These are phyloP conservation scores for Sigmodon hispidus DNA, from an alignment of 2,113 vertebrate genomes.

Conservation along the genomic window DNA sequence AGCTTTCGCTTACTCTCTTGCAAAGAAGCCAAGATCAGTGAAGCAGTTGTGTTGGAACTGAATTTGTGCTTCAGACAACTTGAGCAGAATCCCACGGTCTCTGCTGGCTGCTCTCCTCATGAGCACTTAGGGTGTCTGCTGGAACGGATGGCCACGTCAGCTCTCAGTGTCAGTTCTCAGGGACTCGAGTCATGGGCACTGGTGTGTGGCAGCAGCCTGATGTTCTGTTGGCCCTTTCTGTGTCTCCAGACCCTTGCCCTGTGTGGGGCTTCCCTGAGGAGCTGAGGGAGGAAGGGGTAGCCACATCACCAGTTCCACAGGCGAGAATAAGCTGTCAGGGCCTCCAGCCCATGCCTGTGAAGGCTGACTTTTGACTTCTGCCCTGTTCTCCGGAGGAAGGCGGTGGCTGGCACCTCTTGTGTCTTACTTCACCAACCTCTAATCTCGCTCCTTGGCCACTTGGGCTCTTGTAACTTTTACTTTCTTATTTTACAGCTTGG, in stretches of 20 bases:
- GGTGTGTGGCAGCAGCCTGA: constrained; percentile 48
- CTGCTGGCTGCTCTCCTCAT: background rate
- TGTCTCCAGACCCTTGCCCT: background rate
- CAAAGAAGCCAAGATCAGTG: background rate
- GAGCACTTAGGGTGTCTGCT: background rate
- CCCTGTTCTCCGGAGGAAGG: background rate
- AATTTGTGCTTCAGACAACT: constrained; percentile 17
- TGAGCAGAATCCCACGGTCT: background rate
- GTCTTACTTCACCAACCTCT: background rate
- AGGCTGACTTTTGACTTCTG: background rate
- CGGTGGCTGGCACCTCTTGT: background rate
- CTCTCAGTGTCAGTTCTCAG: no score
- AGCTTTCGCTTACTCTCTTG: constrained; percentile 49
- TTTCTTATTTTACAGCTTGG: constrained; percentile 14
- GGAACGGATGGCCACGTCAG: background rate
- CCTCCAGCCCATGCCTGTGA: background rate
- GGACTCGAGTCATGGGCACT: background rate
- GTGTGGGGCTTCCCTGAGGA: constrained; percentile 52
- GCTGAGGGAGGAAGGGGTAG: background rate
- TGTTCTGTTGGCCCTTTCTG: constrained; percentile 15
- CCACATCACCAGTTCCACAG: background rate
- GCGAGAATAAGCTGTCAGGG: background rate
- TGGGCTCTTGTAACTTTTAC: background rate
- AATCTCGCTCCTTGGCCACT: background rate
- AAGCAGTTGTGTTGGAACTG: constrained; percentile 46